A percentile compares a stretch with the other conserved stretches of the same genome.
Evolutionary conservation across 2,888 invertebrate genomes (phyloP).

Genomic region (Coremacera marginata): DNA sequence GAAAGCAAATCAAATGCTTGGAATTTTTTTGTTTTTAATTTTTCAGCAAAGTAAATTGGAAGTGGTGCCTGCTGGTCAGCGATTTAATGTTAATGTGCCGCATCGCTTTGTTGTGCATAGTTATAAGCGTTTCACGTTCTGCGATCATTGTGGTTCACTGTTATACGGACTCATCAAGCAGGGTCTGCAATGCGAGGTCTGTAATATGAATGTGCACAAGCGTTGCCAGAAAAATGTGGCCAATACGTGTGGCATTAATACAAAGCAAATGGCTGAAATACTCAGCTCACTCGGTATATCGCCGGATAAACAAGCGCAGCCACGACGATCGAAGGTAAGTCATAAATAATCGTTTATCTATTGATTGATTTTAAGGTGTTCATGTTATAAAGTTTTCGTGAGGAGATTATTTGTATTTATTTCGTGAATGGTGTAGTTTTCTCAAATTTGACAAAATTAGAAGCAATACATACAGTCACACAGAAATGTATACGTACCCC

Average conservation of each 20-base stretch:
- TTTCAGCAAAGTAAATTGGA: conserved; percentile 72
- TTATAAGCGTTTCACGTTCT: conserved; percentile 98
- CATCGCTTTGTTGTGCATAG: conserved; percentile 96
- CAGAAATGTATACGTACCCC: too few relatives aligned
- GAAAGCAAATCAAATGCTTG: background rate
- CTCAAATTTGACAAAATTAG: too few relatives aligned
- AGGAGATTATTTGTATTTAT: too few relatives aligned
- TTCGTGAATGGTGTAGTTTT: too few relatives aligned
- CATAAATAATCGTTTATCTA: background rate
- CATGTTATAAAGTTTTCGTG: background rate
- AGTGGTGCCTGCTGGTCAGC: conserved; percentile 76
- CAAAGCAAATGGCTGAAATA: conserved; percentile 95
- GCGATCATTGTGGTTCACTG: conserved; percentile 99
- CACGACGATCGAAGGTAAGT: conserved; percentile 74
- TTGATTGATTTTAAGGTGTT: background rate
- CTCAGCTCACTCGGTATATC: conserved; percentile 92
- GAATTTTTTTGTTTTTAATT: conserved; percentile 22
- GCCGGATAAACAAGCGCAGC: conserved; percentile 84
- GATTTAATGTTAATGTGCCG: conserved; percentile 98
- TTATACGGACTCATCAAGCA: conserved; percentile 96
- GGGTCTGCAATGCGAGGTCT: conserved; percentile 96
- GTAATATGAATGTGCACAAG: conserved; percentile 98
- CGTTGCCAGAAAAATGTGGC: conserved; percentile 99
- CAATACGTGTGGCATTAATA: conserved; percentile 99
- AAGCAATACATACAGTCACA: too few relatives aligned